Percentiles rank a stretch among this genome's conserved stretches.
Conservation (phyloP, 2,113 vertebrate genomes). For the Stigmatopora nigra region DNA sequence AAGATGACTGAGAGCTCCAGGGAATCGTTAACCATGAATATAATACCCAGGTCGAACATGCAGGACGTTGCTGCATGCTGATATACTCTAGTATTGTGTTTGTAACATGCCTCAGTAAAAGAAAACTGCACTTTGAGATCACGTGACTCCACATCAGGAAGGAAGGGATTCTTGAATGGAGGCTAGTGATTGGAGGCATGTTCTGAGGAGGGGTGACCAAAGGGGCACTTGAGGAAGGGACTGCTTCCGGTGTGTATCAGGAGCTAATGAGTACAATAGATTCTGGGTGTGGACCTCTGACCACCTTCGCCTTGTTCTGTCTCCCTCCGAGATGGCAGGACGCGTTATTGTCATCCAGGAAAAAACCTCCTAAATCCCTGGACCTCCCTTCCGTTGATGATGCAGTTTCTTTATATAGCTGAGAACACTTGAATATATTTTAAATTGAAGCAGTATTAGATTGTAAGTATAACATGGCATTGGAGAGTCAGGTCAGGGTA, state of each 20-base stretch:
- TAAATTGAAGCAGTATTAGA: constrained; percentile 17
- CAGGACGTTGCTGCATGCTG: constrained; percentile 56
- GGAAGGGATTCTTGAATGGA: constrained; percentile 40
- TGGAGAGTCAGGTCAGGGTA: constrained; percentile 18
- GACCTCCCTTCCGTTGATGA: constrained; percentile 57
- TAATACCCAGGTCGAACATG: constrained; percentile 57
- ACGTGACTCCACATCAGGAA: constrained; percentile 48
- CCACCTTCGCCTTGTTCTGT: constrained; percentile 24
- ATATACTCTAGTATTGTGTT: constrained; percentile 30
- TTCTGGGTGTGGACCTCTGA: constrained; percentile 53
- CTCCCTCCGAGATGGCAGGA: constrained; percentile 51
- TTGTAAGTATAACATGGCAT: constrained; percentile 1
- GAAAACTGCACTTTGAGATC: constrained; percentile 10
- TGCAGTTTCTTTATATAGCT: constrained; percentile 54
- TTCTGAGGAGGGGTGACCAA: constrained; percentile 10
- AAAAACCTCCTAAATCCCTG: constrained; percentile 39
- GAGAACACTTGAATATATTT: constrained; percentile 10
- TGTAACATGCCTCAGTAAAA: constrained; percentile 25
- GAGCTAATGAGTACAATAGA: constrained; percentile 57
- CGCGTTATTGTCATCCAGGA: constrained; percentile 60
- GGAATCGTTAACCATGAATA: constrained; percentile 57
- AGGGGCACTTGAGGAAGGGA: constrained; percentile 38
- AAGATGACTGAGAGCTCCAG: constrained; percentile 59
- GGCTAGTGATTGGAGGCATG: constrained; percentile 50
- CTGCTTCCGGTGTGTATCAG: constrained; percentile 41